A percentile compares a stretch with the other conserved stretches of the same genome.
These are phyloP conservation scores for Ennomos fuscantarius DNA, from an alignment of 2,888 invertebrate genomes.

Conservation along the genomic window DNA sequence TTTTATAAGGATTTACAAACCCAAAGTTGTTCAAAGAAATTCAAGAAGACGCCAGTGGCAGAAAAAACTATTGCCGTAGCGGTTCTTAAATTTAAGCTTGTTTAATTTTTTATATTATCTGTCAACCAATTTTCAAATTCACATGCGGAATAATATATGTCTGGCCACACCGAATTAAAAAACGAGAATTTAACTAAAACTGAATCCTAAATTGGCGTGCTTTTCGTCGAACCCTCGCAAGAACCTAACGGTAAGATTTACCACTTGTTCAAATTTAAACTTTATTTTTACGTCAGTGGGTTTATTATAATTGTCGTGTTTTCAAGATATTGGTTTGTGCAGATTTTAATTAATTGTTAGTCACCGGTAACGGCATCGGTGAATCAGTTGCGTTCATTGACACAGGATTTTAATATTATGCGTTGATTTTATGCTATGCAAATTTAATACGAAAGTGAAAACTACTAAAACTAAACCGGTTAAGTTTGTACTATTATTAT, in stretches of 20 bases:
- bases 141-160: background rate
- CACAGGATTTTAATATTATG: constrained; percentile 27
- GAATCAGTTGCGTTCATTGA: constrained; percentile 62
- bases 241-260: constrained; percentile 64
- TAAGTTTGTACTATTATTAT: too few species aligned
- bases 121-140: background rate
- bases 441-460: constrained; percentile 17
- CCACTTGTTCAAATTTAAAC: constrained; percentile 40
- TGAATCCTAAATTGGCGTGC: constrained; percentile 72
- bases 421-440: constrained; percentile 26
- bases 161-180: constrained; percentile 15
- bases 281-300: constrained; percentile 50
- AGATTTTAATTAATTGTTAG: constrained; percentile 79
- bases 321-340: constrained; percentile 59
- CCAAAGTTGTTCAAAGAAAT: too few species aligned
- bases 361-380: constrained; percentile 75
- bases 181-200: constrained; percentile 54
- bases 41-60: too few species aligned
- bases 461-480: too few species aligned
- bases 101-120: too few species aligned
- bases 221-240: constrained; percentile 62
- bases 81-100: too few species aligned
- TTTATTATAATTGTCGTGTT: constrained; percentile 46
- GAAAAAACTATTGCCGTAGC: too few species aligned
- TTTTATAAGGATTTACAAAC: too few species aligned